Evolutionary conservation across 2,888 invertebrate genomes (phyloP).

Genomic region (Strigamia maritima): DNA sequence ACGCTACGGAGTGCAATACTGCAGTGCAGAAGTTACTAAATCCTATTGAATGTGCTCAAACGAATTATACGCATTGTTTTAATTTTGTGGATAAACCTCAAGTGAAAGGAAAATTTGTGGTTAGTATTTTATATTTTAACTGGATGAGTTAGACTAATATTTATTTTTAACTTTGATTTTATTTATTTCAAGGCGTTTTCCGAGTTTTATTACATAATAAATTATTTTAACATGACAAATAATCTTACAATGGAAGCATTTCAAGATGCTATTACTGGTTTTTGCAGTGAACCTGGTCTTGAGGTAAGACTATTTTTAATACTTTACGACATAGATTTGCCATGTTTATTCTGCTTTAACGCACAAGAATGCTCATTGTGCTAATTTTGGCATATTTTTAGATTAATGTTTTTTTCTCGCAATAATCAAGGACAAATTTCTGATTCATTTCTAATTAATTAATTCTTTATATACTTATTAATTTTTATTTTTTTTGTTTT

Average conservation of each 20-base stretch:
- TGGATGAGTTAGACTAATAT: not conserved
- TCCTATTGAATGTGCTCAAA: not conserved
- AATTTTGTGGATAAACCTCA: not conserved
- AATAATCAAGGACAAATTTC: not conserved
- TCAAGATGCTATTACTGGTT: not conserved
- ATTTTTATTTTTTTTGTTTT: slow-evolving; percentile 2
- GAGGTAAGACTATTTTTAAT: slow-evolving; percentile 31
- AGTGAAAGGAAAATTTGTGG: slow-evolving; percentile 29
- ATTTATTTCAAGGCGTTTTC: slow-evolving; percentile 35
- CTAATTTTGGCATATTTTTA: not conserved
- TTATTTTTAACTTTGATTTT: not conserved
- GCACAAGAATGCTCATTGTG: slow-evolving; percentile 10
- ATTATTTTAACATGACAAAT: slow-evolving; percentile 23
- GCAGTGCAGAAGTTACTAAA: not conserved
- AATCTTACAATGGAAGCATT: not conserved
- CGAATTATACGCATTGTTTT: slow-evolving; percentile 34
- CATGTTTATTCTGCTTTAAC: not conserved
- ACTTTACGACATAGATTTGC: slow-evolving; percentile 28
- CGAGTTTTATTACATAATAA: not conserved
- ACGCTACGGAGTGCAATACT: not conserved
- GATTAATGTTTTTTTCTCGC: not conserved
- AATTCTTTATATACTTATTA: not conserved
- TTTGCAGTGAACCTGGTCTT: not conserved
- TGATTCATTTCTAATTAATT: not conserved
- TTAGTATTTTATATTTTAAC: not conserved